Conservation (phyloP, 2,797 vertebrate species). For the Gila robusta region DNA sequence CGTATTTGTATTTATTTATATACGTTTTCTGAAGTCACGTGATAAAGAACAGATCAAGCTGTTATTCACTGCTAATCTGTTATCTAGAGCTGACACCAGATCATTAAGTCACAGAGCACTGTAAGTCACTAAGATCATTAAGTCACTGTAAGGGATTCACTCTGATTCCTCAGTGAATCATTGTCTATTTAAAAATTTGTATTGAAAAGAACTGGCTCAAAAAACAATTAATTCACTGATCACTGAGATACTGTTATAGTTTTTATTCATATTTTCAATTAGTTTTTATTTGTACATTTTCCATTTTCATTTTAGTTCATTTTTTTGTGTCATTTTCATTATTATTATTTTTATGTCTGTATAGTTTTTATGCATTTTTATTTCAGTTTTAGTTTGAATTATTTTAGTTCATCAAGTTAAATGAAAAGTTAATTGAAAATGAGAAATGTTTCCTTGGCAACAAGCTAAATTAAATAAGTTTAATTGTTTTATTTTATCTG, state of each 20-base stretch:
- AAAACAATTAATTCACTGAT: neutral
- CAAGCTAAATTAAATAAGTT: neutral
- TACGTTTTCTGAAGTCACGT: neutral
- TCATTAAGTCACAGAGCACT: neutral
- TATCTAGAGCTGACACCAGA: neutral
- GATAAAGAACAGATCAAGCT: neutral
- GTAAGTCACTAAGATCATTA: neutral
- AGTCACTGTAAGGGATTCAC: neutral
- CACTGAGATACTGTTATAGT: neutral
- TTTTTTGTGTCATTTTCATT: neutral
- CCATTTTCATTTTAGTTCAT: neutral
- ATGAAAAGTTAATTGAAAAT: no score
- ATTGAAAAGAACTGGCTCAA: neutral
- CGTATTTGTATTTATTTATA: neutral
- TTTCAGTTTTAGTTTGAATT: no score
- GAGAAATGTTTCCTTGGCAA: neutral
- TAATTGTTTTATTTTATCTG: neutral
- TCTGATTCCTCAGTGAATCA: neutral
- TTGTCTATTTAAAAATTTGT: neutral
- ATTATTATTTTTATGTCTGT: neutral
- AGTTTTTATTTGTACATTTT: neutral
- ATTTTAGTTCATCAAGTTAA: neutral
- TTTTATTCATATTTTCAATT: neutral
- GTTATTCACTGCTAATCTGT: neutral
- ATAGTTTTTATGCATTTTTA: neutral